A percentile compares a stretch with the other conserved stretches of the same genome.
Conservation (phyloP, 2,888 invertebrate genomes). For the Xanthorhoe spadicearia region DNA sequence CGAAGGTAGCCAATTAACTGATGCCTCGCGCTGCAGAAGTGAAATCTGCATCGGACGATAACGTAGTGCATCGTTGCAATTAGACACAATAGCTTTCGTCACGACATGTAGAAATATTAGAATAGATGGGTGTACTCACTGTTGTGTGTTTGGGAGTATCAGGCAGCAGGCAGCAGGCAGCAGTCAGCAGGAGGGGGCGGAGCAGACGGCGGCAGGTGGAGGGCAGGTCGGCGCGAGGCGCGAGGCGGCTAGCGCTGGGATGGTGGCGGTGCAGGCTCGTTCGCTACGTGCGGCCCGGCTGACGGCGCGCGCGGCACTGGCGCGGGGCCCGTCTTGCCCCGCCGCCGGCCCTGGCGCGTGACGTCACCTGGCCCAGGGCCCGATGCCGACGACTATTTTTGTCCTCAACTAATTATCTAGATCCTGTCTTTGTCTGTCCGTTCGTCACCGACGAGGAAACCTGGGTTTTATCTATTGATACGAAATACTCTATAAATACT, state of each 20-base stretch:
- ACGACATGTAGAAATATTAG: conserved; percentile 46
- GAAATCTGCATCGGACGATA: conserved; percentile 73
- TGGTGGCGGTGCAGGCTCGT: conserved; percentile 51
- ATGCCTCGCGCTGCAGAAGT: conserved; percentile 59
- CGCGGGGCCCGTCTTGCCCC: conserved; percentile 85
- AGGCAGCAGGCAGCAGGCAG: conserved; percentile 58
- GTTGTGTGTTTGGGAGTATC: conserved; percentile 50
- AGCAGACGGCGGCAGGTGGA: conserved; percentile 51
- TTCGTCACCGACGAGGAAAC: conserved; percentile 71
- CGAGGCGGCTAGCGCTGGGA: conserved; percentile 47
- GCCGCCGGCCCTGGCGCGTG: conserved; percentile 79
- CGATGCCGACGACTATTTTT: conserved; percentile 80
- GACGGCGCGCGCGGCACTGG: conserved; percentile 85
- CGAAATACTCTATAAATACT: conserved; percentile 42
- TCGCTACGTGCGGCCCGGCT: conserved; percentile 74
- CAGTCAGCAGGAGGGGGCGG: conserved; percentile 47
- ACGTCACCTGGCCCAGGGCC: conserved; percentile 85
- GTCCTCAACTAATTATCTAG: conserved; percentile 82
- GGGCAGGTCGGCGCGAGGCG: conserved; percentile 44
- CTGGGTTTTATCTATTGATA: conserved; percentile 61
- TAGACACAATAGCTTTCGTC: conserved; percentile 65
- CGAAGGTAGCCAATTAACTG: conserved; percentile 21
- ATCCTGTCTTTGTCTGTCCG: conserved; percentile 79
- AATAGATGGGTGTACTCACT: conserved; percentile 58
- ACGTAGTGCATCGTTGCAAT: conserved; percentile 68